Evolutionary conservation across 2,113 vertebrate genomes (phyloP).

Genomic region (Xenopus laevis): DNA sequence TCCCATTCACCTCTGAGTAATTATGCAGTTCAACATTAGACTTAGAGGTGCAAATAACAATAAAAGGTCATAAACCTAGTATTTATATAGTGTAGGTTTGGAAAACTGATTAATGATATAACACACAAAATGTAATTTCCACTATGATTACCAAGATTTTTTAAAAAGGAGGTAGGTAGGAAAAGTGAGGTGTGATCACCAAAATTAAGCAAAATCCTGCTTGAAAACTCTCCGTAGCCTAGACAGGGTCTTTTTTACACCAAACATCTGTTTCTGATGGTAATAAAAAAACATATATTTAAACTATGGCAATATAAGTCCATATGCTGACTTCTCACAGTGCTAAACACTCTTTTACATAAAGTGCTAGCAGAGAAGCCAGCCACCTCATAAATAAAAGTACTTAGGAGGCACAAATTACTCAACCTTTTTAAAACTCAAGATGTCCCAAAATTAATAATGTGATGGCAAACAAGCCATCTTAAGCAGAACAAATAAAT

Average conservation of each 20-base stretch:
- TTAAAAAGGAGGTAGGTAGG: too few relatives aligned
- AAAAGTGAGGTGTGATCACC: neutral
- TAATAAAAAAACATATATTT: constrained; percentile 39
- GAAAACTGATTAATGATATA: too few relatives aligned
- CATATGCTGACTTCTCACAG: constrained; percentile 40
- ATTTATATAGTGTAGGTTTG: too few relatives aligned
- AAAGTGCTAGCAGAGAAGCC: constrained; percentile 34
- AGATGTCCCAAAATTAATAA: constrained; percentile 41
- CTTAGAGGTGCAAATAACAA: too few relatives aligned
- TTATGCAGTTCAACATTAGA: too few relatives aligned
- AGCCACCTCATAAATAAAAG: constrained; percentile 45
- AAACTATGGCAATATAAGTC: constrained; percentile 41
- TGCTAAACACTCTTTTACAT: constrained; percentile 38
- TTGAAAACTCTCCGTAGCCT: constrained; percentile 17
- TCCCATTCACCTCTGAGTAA: too few relatives aligned
- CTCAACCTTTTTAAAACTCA: constrained; percentile 27
- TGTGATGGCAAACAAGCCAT: constrained; percentile 37
- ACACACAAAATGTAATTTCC: too few relatives aligned
- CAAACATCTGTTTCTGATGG: constrained; percentile 44
- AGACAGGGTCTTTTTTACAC: constrained; percentile 12
- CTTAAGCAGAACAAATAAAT: constrained; percentile 16
- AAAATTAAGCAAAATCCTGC: constrained; percentile 18
- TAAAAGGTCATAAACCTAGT: too few relatives aligned
- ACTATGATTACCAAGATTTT: too few relatives aligned
- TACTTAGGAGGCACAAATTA: constrained; percentile 40